These are phyloP conservation scores for Nycticryphes semicollaris DNA, from an alignment of 2,113 vertebrate genomes.

Conservation along the genomic window DNA sequence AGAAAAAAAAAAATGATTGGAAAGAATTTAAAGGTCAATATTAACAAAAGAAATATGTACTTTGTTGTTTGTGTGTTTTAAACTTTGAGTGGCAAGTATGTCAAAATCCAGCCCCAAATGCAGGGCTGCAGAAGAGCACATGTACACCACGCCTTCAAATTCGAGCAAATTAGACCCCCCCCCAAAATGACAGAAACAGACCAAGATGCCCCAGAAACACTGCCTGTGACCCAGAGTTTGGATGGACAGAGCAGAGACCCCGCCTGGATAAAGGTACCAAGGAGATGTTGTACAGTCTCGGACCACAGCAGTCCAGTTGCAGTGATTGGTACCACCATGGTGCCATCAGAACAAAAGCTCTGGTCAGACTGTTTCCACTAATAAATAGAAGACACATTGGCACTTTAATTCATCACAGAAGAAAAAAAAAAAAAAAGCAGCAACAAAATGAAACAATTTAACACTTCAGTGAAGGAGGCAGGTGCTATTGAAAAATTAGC, in stretches of 20 bases:
- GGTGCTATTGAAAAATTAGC: background rate
- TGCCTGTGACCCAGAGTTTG: background rate
- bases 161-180: rapidly evolving
- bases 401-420: background rate
- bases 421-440: background rate
- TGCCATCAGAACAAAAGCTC: background rate
- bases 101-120: background rate
- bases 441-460: background rate
- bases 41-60: too few species aligned
- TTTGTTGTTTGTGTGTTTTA: background rate
- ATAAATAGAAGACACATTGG: background rate
- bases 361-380: background rate
- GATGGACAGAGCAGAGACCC: rapidly evolving
- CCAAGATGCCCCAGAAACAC: background rate
- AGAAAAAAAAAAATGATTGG: background rate
- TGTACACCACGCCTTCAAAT: rapidly evolving
- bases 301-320: background rate
- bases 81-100: background rate
- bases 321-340: background rate
- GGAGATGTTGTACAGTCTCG: background rate
- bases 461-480: background rate
- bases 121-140: background rate
- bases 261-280: background rate
- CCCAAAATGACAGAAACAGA: background rate
- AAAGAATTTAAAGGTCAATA: background rate